Base-by-base conservation (phyloP, 2,797 vertebrate genomes). In the Paramormyrops hopkinsi region DNA sequence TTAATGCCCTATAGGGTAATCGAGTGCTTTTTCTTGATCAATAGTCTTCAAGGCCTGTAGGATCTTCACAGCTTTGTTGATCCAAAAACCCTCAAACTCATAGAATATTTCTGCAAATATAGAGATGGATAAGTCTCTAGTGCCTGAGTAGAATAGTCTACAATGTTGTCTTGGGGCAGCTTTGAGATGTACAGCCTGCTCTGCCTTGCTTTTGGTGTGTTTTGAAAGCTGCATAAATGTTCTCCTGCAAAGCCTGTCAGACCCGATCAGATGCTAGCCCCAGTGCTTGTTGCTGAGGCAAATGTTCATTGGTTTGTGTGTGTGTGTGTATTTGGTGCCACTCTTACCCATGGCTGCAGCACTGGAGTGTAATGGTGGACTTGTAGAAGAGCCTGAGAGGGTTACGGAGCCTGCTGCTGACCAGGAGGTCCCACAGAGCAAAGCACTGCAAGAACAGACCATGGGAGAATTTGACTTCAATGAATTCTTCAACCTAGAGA, bases 401-500 rank as follows among this genome's bases (percentile, higher is more conserved):
- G 91, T 94, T 90, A 95, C 93, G 91, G 95, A 96, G 76, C 94
- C 95, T 2, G 94, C 96, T 91, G 95, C 97, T 25, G 98, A 99
- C 94, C 98, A 99, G 92, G 98, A 99, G 91, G 98, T 98, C 92
- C 98, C 97, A 51, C 97, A 96, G 92, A 95, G 97, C 3, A 95
- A 96, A 0, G 93, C 97, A 85, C 93, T 98, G 53, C 97, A 97
- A 1, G 98, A 99, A 90, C 96, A 97, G 76, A 94, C 97, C 7
- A 93, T 96, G 4, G 97, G 98, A 92, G 98, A 99, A 86, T 99
- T 99, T 95, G 98, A 99, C 94, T 99, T 99, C 95, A 99, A 99
- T 91, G 99, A 99, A 90, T 99, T 99, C 94, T 99, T 99, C 95
- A 99, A 99, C 94, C 95, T 99, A 93, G 99, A 99, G 93, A 99